A percentile compares a stretch with the other conserved stretches of the same genome.
These are phyloP conservation scores for Lindbergichthys nudifrons DNA, from an alignment of 2,797 vertebrate genomes.

Conservation along the genomic window DNA sequence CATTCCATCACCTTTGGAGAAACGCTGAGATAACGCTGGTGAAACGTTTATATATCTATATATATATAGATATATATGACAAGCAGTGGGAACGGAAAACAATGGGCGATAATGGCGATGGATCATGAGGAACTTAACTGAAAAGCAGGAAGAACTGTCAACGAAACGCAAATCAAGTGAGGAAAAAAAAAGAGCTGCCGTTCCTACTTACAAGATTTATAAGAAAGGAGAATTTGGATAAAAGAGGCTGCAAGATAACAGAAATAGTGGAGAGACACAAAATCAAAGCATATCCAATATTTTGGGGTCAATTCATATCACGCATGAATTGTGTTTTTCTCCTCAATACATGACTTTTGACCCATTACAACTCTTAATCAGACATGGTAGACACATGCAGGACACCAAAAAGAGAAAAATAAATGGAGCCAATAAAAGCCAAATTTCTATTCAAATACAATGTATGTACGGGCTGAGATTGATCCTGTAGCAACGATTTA, in stretches of 20 bases:
- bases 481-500: conserved; percentile 28
- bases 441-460: conserved; percentile 39
- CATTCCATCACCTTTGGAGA: conserved; percentile 76
- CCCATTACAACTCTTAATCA: conserved; percentile 68
- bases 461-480: conserved; percentile 29
- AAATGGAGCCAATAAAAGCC: conserved; percentile 65
- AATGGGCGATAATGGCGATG: conserved; percentile 77
- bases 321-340: conserved; percentile 75
- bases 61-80: conserved; percentile 67
- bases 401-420: conserved; percentile 73
- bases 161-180: conserved; percentile 92
- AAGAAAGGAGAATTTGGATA: conserved; percentile 99
- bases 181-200: conserved; percentile 89
- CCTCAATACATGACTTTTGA: conserved; percentile 76
- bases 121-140: conserved; percentile 83
- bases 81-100: conserved; percentile 77
- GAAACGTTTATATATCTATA: conserved; percentile 65
- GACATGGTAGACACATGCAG: conserved; percentile 80
- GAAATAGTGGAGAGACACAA: conserved; percentile 99
- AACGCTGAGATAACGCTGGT: conserved; percentile 87
- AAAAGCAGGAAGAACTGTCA: conserved; percentile 86
- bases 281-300: conserved; percentile 93
- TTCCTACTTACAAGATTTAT: conserved; percentile 99
- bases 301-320: conserved; percentile 86
- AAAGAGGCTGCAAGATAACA: conserved; percentile 99